phyloP scores from a whole-genome alignment of 2,797 vertebrate genomes.

The Malacoctenus gilli region DNA sequence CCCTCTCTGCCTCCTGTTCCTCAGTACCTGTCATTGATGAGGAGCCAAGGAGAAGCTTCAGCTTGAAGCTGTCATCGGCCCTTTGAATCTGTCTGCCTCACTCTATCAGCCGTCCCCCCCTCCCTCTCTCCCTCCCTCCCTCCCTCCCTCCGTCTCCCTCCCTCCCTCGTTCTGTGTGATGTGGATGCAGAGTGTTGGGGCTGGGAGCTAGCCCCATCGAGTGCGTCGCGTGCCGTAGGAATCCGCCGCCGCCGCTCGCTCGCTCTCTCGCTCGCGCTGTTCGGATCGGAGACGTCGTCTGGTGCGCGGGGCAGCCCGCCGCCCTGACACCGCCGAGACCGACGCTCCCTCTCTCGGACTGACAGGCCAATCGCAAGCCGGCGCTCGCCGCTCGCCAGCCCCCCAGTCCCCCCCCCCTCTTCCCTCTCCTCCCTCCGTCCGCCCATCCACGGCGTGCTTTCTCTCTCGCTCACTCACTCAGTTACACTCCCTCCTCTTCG shows the following conservation, averaged over 20 bases:
- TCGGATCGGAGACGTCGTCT: slow-evolving; percentile 46
- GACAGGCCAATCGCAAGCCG: slow-evolving; percentile 76
- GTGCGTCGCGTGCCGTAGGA: slow-evolving; percentile 43
- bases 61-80: slow-evolving; percentile 77
- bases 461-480: slow-evolving; percentile 5
- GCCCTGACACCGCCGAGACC: slow-evolving; percentile 62
- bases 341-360: slow-evolving; percentile 75
- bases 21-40: slow-evolving; percentile 79
- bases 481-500: slow-evolving; percentile 27
- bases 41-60: slow-evolving; percentile 75
- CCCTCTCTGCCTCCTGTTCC: slow-evolving; percentile 55
- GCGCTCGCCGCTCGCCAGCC: slow-evolving; percentile 64
- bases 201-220: slow-evolving; percentile 47
- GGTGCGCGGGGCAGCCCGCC: slow-evolving; percentile 55
- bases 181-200: slow-evolving; percentile 56
- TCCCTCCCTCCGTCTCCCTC: slow-evolving; percentile 2
- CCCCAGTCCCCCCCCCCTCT: slow-evolving; percentile 36
- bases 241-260: slow-evolving; percentile 19
- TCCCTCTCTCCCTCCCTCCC: slow-evolving; percentile 19
- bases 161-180: neutral
- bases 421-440: slow-evolving; percentile 46
- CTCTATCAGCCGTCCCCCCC: slow-evolving; percentile 62
- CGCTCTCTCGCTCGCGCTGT: too few relatives aligned
- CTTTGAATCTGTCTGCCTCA: slow-evolving; percentile 70
- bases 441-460: neutral